phyloP scores from a whole-genome alignment of 2,888 invertebrate genomes.

The Carcina quercana region DNA sequence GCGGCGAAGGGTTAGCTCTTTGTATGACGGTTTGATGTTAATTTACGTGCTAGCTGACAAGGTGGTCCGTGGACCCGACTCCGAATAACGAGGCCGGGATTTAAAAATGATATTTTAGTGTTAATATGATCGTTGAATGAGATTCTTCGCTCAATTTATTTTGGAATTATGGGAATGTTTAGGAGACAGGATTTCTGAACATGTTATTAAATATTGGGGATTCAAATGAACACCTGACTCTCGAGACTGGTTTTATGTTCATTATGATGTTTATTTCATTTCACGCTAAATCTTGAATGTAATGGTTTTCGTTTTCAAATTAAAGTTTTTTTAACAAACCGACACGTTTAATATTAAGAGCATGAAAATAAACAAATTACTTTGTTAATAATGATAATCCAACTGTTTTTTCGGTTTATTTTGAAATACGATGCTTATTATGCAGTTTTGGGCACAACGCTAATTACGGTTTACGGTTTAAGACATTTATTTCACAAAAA shows the following conservation, averaged over 20 bases:
- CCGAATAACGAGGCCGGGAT: slow-evolving; percentile 20
- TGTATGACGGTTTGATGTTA: slow-evolving; percentile 64
- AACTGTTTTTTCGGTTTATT: too few species aligned
- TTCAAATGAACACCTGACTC: slow-evolving; percentile 11
- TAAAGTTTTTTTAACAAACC: too few species aligned
- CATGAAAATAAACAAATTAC: too few species aligned
- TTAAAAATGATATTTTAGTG: slow-evolving; percentile 64
- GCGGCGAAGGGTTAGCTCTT: slow-evolving; percentile 65
- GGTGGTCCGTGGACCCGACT: slow-evolving; percentile 52
- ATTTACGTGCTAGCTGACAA: slow-evolving; percentile 57
- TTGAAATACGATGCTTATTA: too few species aligned
- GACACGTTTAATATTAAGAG: too few species aligned
- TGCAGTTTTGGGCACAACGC: too few species aligned
- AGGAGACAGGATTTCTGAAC: slow-evolving; percentile 19
- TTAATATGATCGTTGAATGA: slow-evolving; percentile 50
- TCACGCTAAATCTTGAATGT: too few species aligned
- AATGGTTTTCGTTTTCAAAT: slow-evolving; percentile 4
- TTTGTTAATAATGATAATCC: too few species aligned
- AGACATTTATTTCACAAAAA: too few species aligned
- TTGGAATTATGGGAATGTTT: slow-evolving; percentile 32
- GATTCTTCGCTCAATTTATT: slow-evolving; percentile 39
- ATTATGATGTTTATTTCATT: too few species aligned
- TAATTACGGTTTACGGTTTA: too few species aligned
- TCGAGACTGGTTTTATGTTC: slow-evolving; percentile 8
- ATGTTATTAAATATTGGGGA: slow-evolving; percentile 10